phyloP scores from a whole-genome alignment of 2,888 invertebrate species.

The Epinotia brunnichana region DNA sequence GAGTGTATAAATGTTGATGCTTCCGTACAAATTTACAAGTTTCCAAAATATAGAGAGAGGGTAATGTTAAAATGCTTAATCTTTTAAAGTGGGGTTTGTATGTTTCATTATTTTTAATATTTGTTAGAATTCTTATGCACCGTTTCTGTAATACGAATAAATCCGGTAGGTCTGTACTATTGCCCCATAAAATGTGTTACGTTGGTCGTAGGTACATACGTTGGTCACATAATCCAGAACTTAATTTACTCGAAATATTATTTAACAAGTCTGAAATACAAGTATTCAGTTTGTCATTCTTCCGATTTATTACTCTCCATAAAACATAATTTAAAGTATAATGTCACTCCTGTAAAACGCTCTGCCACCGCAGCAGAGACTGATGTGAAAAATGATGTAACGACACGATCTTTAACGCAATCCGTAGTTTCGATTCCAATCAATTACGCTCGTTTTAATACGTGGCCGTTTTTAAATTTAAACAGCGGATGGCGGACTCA shows the following conservation, averaged over 20 bases:
- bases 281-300: not conserved
- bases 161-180: too few species aligned
- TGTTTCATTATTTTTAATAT: too few species aligned
- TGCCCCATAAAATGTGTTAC: too few species aligned
- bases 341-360: not conserved
- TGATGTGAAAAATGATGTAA: slow-evolving; percentile 1
- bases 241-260: not conserved
- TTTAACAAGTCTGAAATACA: not conserved
- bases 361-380: slow-evolving; percentile 9
- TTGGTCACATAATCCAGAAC: not conserved
- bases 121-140: too few species aligned
- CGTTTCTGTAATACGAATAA: too few species aligned
- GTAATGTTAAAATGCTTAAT: too few species aligned
- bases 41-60: too few species aligned
- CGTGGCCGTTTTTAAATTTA: slow-evolving; percentile 39
- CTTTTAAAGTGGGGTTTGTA: too few species aligned
- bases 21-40: too few species aligned
- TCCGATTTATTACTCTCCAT: not conserved
- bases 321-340: not conserved
- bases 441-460: slow-evolving; percentile 41
- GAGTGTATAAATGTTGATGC: too few species aligned
- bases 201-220: too few species aligned
- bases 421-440: slow-evolving; percentile 39
- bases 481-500: slow-evolving; percentile 35
- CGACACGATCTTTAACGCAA: slow-evolving; percentile 30